phyloP scores from a whole-genome alignment of 1,140 invertebrate genomes.

The Bombus superbus region DNA sequence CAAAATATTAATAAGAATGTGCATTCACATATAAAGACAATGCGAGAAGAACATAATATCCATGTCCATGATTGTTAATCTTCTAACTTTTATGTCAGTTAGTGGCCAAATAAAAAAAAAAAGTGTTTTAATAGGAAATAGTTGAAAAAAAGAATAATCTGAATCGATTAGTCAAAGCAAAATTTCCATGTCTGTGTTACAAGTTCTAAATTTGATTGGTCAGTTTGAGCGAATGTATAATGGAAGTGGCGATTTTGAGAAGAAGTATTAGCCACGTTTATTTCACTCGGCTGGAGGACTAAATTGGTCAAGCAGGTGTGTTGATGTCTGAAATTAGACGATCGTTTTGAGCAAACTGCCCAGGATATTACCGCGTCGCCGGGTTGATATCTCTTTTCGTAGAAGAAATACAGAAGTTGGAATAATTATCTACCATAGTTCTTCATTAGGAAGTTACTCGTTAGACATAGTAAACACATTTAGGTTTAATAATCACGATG shows the following conservation, averaged over 20 bases:
- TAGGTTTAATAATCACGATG: too few species aligned
- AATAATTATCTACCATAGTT: background rate
- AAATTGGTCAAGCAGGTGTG: slow-evolving; percentile 5
- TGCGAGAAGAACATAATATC: too few species aligned
- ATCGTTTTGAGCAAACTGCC: background rate
- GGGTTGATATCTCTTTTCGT: background rate
- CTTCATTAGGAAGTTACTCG: background rate
- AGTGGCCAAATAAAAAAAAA: too few species aligned
- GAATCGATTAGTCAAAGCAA: too few species aligned
- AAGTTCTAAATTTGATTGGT: background rate
- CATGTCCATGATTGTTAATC: too few species aligned
- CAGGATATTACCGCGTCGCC: background rate
- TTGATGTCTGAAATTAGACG: slow-evolving; percentile 6
- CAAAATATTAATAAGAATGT: too few species aligned
- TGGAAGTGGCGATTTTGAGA: background rate
- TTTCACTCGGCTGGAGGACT: background rate
- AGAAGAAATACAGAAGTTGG: background rate
- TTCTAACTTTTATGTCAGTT: too few species aligned
- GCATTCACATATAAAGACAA: too few species aligned
- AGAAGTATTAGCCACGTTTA: background rate
- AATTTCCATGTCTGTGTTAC: background rate
- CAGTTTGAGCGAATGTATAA: background rate
- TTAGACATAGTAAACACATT: background rate
- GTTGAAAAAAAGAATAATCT: too few species aligned
- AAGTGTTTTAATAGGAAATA: too few species aligned